phyloP scores from a whole-genome alignment of 1,140 invertebrate genomes.

The Drosophila elegans region DNA sequence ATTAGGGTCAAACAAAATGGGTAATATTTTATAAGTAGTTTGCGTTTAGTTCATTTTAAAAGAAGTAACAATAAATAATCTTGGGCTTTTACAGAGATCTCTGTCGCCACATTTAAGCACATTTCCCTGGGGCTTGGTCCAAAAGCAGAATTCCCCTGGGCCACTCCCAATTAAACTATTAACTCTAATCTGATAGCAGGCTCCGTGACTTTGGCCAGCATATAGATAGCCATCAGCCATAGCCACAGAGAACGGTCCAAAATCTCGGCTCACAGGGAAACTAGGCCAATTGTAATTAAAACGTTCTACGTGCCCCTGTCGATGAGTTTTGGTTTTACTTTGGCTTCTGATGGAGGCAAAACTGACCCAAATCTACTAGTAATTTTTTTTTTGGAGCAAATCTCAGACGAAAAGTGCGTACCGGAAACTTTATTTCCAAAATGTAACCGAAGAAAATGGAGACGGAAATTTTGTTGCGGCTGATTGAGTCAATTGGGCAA shows the following conservation, averaged over 20 bases:
- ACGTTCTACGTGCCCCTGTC: slow-evolving; percentile 70
- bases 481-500: slow-evolving; percentile 67
- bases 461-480: slow-evolving; percentile 20
- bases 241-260: slow-evolving; percentile 22
- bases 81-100: not conserved
- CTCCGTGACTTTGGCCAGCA: slow-evolving; percentile 39
- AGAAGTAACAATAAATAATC: too few relatives aligned
- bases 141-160: slow-evolving; percentile 1
- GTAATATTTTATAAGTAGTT: too few relatives aligned
- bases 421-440: slow-evolving; percentile 21
- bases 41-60: too few relatives aligned
- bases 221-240: slow-evolving; percentile 38
- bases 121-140: slow-evolving; percentile 32
- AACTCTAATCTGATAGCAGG: slow-evolving; percentile 67
- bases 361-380: slow-evolving; percentile 47
- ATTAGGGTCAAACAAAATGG: too few relatives aligned
- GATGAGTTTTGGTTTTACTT: slow-evolving; percentile 36
- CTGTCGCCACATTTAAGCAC: slow-evolving; percentile 27
- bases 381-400: slow-evolving; percentile 3
- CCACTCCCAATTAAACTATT: slow-evolving; percentile 77
- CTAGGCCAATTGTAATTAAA: slow-evolving; percentile 78
- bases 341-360: slow-evolving; percentile 19
- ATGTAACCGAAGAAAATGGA: slow-evolving; percentile 27
- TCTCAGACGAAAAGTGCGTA: slow-evolving; percentile 37
- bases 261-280: slow-evolving; percentile 45